Conservation (phyloP, 2,113 vertebrate species). For the Tauraco erythrolophus region DNA sequence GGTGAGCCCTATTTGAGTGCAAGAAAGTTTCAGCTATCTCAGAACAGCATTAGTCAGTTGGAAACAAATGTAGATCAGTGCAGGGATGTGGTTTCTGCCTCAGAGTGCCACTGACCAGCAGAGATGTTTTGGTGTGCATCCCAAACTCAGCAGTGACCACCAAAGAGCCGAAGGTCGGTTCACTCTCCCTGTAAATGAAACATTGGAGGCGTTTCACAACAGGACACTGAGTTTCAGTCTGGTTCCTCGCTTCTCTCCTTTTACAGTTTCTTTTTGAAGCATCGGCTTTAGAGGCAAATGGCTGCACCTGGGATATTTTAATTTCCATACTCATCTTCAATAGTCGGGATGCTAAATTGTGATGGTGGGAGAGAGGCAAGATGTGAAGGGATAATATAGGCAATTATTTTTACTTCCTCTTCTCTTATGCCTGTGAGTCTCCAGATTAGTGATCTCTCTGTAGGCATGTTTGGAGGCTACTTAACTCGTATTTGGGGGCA, state of each 20-base stretch:
- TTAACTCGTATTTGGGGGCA: conserved; percentile 8
- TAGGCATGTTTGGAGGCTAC: background rate
- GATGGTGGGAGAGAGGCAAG: background rate
- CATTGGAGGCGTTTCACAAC: background rate
- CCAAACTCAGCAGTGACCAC: background rate
- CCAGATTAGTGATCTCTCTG: background rate
- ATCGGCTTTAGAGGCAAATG: background rate
- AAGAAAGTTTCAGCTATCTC: background rate
- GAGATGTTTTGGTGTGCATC: background rate
- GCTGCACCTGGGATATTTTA: background rate
- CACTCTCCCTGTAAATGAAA: background rate
- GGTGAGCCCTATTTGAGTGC: background rate
- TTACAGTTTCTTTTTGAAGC: background rate
- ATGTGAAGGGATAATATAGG: background rate
- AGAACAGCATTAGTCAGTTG: background rate
- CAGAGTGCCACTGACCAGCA: background rate
- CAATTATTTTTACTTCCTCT: conserved; percentile 1
- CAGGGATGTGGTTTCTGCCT: background rate
- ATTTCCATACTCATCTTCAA: background rate
- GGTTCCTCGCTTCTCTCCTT: background rate
- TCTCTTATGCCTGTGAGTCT: background rate
- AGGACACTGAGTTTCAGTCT: background rate
- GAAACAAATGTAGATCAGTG: background rate
- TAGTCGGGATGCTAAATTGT: background rate
- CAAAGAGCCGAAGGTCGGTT: background rate